Base-by-base conservation (phyloP, 2,113 vertebrate genomes). In the Syrrhaptes paradoxus region DNA sequence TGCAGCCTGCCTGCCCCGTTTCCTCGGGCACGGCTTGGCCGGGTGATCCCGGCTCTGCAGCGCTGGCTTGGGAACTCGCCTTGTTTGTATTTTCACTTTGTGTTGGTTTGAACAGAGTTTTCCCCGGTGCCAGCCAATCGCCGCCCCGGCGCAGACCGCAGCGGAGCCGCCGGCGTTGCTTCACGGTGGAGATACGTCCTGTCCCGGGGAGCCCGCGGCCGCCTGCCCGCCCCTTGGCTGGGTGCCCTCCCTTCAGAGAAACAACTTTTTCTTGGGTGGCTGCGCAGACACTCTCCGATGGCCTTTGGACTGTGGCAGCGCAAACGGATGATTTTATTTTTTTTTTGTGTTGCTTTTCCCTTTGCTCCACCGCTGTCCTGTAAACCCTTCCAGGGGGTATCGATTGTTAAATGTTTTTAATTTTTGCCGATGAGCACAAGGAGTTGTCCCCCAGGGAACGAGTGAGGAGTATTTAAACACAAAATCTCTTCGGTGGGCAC, bases 311-410 rank as follows among this genome's bases (percentile, higher is more conserved):
- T 0, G 4, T 0, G 3, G 48, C 52, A 31, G 54, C 24, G 4
- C 48, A 1, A 6, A 17, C 2, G 0, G 51, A 0, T 41, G 5
- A 36, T 41, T 41, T 41, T n/a, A n/a, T n/a, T 41, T 41, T 41
- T 41, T 41, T 13, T 5, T 5, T 3, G 19, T 1, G 3, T 18
- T 31, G n/a, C 21, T 68, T 31, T 62, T 52, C 46, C 41, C 82
- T 79, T 29, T 24, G 67, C 51, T 46, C 55, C 46, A 3, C 29
- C 2, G 0, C 3, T 2, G 4, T 5, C 76, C 63, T 0, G 0
- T 0, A 1, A 4, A 7, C 46, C 34, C 45, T 57, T 13, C 58
- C 3, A 0, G 1, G 58, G 51, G 45, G 0, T 18, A 0, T 3
- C 0, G 3, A 1, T 17, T 2, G 0, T 14, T 4, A 9, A 3